These are phyloP conservation scores for Drosophila mauritiana DNA, from an alignment of 1,140 invertebrate genomes.

Conservation along the genomic window DNA sequence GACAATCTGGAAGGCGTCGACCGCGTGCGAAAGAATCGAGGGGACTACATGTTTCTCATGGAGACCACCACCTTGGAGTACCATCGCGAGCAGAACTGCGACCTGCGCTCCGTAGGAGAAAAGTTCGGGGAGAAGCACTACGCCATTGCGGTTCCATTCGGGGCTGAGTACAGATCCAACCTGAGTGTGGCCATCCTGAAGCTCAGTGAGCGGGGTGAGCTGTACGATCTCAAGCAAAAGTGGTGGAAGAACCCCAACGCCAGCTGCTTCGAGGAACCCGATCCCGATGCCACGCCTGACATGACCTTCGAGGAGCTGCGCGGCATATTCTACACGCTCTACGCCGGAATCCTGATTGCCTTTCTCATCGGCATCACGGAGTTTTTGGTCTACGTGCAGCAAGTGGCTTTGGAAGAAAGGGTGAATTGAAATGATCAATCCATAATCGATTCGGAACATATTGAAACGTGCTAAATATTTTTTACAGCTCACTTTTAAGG, in stretches of 20 bases:
- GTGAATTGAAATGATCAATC: constrained; percentile 13
- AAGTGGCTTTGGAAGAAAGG: constrained; percentile 91
- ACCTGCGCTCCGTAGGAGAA: constrained; percentile 96
- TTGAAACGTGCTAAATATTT: neutral
- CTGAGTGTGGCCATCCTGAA: constrained; percentile 90
- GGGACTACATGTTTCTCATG: constrained; percentile 97
- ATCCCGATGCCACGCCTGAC: constrained; percentile 84
- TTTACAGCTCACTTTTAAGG: constrained; percentile 82
- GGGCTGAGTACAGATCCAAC: constrained; percentile 88
- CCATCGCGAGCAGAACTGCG: constrained; percentile 93
- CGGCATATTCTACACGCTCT: constrained; percentile 95
- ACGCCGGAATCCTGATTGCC: constrained; percentile 88
- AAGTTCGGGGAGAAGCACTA: constrained; percentile 92
- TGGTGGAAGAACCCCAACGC: constrained; percentile 90
- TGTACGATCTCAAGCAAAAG: constrained; percentile 89
- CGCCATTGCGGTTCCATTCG: constrained; percentile 91
- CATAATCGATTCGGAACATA: neutral
- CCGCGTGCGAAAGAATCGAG: constrained; percentile 89
- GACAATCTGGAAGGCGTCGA: constrained; percentile 92
- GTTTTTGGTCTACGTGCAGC: constrained; percentile 92
- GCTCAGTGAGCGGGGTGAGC: constrained; percentile 90
- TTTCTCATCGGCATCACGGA: constrained; percentile 90
- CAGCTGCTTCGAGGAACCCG: constrained; percentile 50
- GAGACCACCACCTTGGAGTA: constrained; percentile 97
- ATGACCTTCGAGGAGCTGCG: constrained; percentile 93